These are phyloP conservation scores for Drosophila setosimentum DNA, from an alignment of 2,888 invertebrate species.

Conservation along the genomic window DNA sequence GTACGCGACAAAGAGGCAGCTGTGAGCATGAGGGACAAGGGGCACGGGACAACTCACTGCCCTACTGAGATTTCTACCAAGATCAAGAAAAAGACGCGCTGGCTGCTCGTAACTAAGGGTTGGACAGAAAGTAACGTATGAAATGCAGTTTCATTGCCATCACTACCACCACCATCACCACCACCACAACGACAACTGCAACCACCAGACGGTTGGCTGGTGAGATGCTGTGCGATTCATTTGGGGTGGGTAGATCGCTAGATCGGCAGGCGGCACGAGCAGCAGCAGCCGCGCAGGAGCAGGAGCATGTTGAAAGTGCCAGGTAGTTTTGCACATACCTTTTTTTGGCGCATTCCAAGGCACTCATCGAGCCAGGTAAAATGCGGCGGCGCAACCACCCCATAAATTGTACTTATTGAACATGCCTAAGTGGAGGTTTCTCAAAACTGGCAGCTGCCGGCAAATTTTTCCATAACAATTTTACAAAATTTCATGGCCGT, in stretches of 20 bases:
- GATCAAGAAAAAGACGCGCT: slow-evolving; percentile 53
- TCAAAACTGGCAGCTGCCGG: slow-evolving; percentile 58
- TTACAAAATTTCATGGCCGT: slow-evolving; percentile 63
- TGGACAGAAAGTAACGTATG: slow-evolving; percentile 62
- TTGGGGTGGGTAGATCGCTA: slow-evolving; percentile 69
- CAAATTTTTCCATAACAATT: slow-evolving; percentile 49
- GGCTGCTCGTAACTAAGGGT: slow-evolving; percentile 46
- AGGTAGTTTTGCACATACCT: slow-evolving; percentile 82
- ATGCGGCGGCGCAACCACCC: slow-evolving; percentile 73
- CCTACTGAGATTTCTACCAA: slow-evolving; percentile 55
- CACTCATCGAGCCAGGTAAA: slow-evolving; percentile 71
- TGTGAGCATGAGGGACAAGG: slow-evolving; percentile 28
- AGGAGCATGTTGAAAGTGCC: slow-evolving; percentile 54
- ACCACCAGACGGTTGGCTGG: slow-evolving; percentile 49
- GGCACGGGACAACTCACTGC: slow-evolving; percentile 59
- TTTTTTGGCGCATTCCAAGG: slow-evolving; percentile 76
- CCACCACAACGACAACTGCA: slow-evolving; percentile 14
- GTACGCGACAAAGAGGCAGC: slow-evolving; percentile 72
- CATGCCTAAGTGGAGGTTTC: slow-evolving; percentile 36
- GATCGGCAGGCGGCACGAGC: slow-evolving; percentile 13
- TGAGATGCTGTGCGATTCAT: slow-evolving; percentile 45
- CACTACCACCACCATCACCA: slow-evolving; percentile 27
- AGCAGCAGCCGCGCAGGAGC: slow-evolving; percentile 13
- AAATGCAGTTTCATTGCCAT: slow-evolving; percentile 68
- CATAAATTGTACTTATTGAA: slow-evolving; percentile 25